Evolutionary conservation across 1,140 invertebrate species (phyloP).

Genomic region (Amphibalanus amphitrite): DNA sequence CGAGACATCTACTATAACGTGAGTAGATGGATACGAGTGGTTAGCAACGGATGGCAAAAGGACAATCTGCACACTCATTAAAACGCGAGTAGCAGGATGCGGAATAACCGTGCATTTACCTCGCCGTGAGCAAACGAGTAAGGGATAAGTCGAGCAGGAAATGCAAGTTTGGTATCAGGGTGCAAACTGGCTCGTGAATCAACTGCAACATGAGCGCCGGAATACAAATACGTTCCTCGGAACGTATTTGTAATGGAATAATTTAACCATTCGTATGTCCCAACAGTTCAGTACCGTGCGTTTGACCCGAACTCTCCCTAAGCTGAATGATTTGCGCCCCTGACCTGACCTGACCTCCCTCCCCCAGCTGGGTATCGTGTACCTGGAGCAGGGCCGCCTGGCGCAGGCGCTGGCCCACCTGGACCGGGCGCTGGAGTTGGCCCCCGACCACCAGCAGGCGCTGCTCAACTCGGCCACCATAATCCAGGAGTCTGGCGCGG

Average conservation of each 20-base stretch:
- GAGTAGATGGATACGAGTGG: too few species aligned
- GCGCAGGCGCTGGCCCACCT: slow-evolving; percentile 77
- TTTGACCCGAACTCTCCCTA: neutral
- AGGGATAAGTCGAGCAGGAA: too few species aligned
- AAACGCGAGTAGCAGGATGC: too few species aligned
- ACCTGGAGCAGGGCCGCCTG: slow-evolving; percentile 43
- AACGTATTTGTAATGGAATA: too few species aligned
- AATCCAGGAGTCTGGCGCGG: slow-evolving; percentile 65
- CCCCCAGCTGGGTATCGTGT: neutral
- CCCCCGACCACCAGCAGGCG: slow-evolving; percentile 88
- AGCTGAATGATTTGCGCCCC: neutral
- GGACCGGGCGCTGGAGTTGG: slow-evolving; percentile 78
- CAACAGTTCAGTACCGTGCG: neutral
- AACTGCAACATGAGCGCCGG: too few species aligned
- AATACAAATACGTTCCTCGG: too few species aligned
- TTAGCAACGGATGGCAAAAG: too few species aligned
- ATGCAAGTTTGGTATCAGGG: too few species aligned
- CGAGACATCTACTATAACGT: slow-evolving; percentile 98
- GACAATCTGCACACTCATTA: too few species aligned
- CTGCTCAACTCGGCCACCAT: slow-evolving; percentile 88
- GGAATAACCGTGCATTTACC: too few species aligned
- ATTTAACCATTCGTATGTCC: neutral
- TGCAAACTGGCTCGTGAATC: too few species aligned
- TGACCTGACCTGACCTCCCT: neutral
- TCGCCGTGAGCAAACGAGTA: too few species aligned